phyloP scores from a whole-genome alignment of 2,888 invertebrate genomes.

The Orgyia antiqua region DNA sequence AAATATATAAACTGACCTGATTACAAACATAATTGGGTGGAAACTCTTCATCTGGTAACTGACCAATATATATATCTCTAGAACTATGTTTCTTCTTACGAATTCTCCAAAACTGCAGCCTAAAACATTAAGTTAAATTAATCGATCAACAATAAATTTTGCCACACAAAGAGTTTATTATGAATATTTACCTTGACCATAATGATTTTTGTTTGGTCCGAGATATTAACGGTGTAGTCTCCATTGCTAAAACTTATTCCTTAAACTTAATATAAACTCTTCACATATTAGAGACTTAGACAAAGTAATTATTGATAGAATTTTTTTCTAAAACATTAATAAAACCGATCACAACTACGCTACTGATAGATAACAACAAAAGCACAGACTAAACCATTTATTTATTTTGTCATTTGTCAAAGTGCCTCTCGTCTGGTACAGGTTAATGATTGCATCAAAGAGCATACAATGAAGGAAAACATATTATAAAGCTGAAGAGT shows the following conservation, averaged over 20 bases:
- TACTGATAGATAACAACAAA: too few relatives aligned
- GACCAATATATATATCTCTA: conserved; percentile 87
- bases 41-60: conserved; percentile 88
- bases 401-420: too few relatives aligned
- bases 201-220: conserved; percentile 62
- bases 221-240: conserved; percentile 61
- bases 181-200: conserved; percentile 61
- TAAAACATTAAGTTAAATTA: conserved; percentile 46
- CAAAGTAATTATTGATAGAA: too few relatives aligned
- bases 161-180: conserved; percentile 24
- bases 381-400: too few relatives aligned
- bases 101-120: conserved; percentile 88
- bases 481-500: too few relatives aligned
- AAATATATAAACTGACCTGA: conserved; percentile 80
- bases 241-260: conserved; percentile 49
- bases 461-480: too few relatives aligned
- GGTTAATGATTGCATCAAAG: too few relatives aligned
- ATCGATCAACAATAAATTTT: conserved; percentile 18
- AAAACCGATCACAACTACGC: too few relatives aligned
- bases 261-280: too few relatives aligned
- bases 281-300: too few relatives aligned
- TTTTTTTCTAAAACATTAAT: too few relatives aligned
- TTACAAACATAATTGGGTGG: conserved; percentile 98
- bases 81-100: conserved; percentile 86
- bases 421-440: too few relatives aligned